Evolutionary conservation across 2,797 vertebrate genomes (phyloP).

Genomic region (Chaetodon trifasciatus): DNA sequence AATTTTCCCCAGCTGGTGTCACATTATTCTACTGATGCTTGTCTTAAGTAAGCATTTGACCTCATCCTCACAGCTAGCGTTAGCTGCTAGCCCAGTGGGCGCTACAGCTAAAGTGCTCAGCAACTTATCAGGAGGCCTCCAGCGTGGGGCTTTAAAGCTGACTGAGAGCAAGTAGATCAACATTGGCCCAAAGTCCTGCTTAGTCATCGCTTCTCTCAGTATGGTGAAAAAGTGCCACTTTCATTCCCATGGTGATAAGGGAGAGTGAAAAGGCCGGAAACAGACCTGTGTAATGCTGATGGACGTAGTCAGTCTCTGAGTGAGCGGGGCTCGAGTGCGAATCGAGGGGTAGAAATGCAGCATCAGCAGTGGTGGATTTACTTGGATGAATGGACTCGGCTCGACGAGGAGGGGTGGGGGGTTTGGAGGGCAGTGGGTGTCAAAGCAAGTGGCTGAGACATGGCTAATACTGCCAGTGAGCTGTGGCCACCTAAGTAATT

Average conservation of each 20-base stretch:
- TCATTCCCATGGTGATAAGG: conserved; percentile 67
- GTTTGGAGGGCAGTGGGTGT: conserved; percentile 60
- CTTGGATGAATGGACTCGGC: conserved; percentile 74
- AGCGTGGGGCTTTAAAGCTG: conserved; percentile 48
- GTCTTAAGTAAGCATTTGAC: conserved; percentile 32
- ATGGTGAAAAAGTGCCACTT: conserved; percentile 61
- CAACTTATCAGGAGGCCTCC: conserved; percentile 63
- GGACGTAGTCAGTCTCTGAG: conserved; percentile 63
- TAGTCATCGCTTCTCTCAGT: conserved; percentile 59
- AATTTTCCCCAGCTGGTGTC: conserved; percentile 18
- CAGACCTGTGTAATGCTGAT: conserved; percentile 78
- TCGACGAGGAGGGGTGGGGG: conserved; percentile 17
- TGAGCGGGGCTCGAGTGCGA: conserved; percentile 39
- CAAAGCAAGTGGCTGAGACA: conserved; percentile 81
- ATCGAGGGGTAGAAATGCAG: conserved; percentile 58
- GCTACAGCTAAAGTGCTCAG: conserved; percentile 42
- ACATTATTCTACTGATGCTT: conserved; percentile 38
- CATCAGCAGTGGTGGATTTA: conserved; percentile 82
- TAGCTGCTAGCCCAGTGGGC: conserved; percentile 31
- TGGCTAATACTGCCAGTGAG: conserved; percentile 76
- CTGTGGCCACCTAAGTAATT: conserved; percentile 81
- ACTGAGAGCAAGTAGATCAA: conserved; percentile 42
- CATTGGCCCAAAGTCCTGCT: conserved; percentile 51
- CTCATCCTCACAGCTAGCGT: conserved; percentile 36
- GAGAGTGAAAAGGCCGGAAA: conserved; percentile 63